Percentiles rank a stretch among this genome's conserved stretches.
These are phyloP conservation scores for Pangasianodon gigas DNA, from an alignment of 2,113 vertebrate genomes.

Conservation along the genomic window DNA sequence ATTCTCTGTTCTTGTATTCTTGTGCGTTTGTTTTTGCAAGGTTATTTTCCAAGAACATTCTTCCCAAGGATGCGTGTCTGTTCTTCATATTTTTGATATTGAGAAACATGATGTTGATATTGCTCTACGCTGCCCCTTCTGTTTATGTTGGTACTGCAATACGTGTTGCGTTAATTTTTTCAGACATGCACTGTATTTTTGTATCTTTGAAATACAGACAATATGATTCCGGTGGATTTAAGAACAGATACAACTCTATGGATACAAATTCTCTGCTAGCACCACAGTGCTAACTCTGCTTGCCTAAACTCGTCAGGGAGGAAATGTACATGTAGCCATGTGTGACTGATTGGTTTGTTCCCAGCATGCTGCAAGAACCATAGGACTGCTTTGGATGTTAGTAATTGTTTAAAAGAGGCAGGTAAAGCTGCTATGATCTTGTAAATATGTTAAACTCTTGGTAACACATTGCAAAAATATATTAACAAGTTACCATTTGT, in stretches of 20 bases:
- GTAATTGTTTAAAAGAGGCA: too few species aligned
- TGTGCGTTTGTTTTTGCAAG: too few species aligned
- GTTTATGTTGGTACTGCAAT: neutral
- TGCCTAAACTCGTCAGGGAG: neutral
- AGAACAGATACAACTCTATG: neutral
- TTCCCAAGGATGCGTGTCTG: neutral
- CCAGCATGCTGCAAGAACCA: neutral
- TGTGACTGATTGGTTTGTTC: neutral
- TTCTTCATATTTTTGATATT: neutral
- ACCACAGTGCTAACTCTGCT: neutral
- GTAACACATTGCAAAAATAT: neutral
- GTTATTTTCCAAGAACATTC: too few species aligned
- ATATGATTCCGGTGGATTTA: neutral
- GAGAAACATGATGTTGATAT: neutral
- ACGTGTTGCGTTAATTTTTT: neutral
- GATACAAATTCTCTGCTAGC: neutral
- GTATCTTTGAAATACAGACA: neutral
- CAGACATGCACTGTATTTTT: neutral
- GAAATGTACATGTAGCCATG: neutral
- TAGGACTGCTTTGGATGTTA: too few species aligned
- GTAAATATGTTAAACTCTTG: neutral
- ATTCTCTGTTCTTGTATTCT: too few species aligned
- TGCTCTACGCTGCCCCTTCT: too few species aligned
- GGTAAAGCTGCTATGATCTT: neutral
- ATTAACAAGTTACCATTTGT: neutral